phyloP scores from a whole-genome alignment of 2,797 vertebrate genomes.

The Poecilia velifera region DNA sequence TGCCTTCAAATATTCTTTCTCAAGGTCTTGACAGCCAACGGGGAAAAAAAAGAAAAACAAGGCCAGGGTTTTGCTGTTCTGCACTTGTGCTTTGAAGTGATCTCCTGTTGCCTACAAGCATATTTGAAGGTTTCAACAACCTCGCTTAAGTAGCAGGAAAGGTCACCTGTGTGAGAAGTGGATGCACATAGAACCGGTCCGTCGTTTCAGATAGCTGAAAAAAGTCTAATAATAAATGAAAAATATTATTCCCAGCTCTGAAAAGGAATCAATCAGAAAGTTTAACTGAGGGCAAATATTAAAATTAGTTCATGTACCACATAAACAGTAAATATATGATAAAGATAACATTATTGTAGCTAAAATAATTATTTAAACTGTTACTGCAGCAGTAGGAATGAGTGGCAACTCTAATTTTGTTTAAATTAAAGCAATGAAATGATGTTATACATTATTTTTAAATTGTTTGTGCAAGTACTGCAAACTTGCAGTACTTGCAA shows the following conservation, averaged over 20 bases:
- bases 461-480: background rate
- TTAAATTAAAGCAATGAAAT: background rate
- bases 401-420: background rate
- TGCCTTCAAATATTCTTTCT: constrained; percentile 65
- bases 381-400: background rate
- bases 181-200: background rate
- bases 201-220: background rate
- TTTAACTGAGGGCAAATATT: background rate
- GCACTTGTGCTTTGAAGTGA: constrained; percentile 49
- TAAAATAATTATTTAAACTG: background rate
- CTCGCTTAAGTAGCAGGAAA: constrained; percentile 24
- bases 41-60: constrained; percentile 47
- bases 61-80: constrained; percentile 33
- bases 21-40: constrained; percentile 59
- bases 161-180: constrained; percentile 17
- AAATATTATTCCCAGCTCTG: background rate
- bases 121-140: constrained; percentile 45
- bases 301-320: background rate
- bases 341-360: background rate
- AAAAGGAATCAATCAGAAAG: background rate
- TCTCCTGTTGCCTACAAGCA: constrained; percentile 54
- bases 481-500: too few species aligned
- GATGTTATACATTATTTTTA: background rate
- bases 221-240: background rate
- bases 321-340: background rate